Conservation (phyloP, 2,113 vertebrate species). For the Casuarius casuarius region DNA sequence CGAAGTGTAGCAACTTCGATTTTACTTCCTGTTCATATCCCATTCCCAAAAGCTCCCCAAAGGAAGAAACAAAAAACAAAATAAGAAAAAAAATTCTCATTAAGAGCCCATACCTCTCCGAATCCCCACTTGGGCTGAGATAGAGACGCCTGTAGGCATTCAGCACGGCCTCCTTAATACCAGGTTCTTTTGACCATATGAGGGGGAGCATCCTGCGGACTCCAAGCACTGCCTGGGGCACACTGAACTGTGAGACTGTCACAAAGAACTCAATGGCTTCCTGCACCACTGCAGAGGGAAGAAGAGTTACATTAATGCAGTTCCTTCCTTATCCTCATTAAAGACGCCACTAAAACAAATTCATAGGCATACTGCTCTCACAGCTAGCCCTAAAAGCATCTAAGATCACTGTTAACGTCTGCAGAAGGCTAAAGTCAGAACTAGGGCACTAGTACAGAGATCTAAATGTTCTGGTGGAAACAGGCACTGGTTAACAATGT, state of each 20-base stretch:
- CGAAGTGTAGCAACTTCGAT: not conserved
- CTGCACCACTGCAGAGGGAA: slow-evolving; percentile 86
- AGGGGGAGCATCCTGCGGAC: slow-evolving; percentile 94
- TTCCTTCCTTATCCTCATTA: not conserved
- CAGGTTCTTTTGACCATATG: slow-evolving; percentile 92
- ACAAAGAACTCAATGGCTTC: slow-evolving; percentile 97
- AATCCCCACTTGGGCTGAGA: slow-evolving; percentile 84
- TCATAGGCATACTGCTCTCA: not conserved
- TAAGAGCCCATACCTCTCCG: slow-evolving; percentile 77
- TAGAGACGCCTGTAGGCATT: slow-evolving; percentile 91
- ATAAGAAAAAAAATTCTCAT: not conserved
- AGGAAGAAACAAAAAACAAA: not conserved
- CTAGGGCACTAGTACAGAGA: not conserved
- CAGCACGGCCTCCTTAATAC: slow-evolving; percentile 91
- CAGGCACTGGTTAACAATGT: not conserved
- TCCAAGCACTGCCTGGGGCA: slow-evolving; percentile 88
- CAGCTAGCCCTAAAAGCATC: not conserved
- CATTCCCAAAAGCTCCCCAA: not conserved
- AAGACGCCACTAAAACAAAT: not conserved
- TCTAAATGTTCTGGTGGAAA: not conserved
- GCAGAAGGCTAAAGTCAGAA: not conserved
- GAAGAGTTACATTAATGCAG: not conserved
- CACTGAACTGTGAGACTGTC: slow-evolving; percentile 88
- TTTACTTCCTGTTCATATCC: not conserved
- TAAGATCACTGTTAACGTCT: not conserved